A percentile compares a stretch with the other conserved stretches of the same genome.
These are phyloP conservation scores for Daboia siamensis DNA, from an alignment of 2,113 vertebrate genomes.

Conservation along the genomic window DNA sequence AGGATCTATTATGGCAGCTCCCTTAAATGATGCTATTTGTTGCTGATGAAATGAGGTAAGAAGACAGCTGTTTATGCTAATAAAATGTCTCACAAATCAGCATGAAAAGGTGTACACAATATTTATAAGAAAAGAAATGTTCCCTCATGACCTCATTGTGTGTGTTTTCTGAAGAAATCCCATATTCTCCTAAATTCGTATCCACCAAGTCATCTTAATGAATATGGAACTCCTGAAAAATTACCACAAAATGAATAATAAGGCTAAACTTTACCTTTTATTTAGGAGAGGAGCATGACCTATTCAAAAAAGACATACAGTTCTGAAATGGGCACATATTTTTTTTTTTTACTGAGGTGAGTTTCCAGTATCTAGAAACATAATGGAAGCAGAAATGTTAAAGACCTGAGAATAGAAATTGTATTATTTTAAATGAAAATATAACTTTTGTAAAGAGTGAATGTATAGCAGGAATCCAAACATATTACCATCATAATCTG, in stretches of 20 bases:
- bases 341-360: constrained; percentile 27
- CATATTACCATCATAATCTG: not conserved
- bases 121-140: constrained; percentile 54
- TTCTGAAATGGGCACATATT: constrained; percentile 48
- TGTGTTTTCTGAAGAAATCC: constrained; percentile 53
- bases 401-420: not conserved
- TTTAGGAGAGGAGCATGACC: constrained; percentile 42
- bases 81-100: constrained; percentile 61
- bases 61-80: constrained; percentile 67
- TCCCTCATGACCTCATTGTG: constrained; percentile 44
- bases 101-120: constrained; percentile 62
- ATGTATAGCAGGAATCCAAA: not conserved
- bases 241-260: constrained; percentile 40
- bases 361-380: constrained; percentile 16
- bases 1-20: constrained; percentile 51
- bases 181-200: constrained; percentile 39
- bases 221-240: constrained; percentile 50
- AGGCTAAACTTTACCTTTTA: constrained; percentile 43
- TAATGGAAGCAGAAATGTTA: not conserved
- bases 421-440: not conserved
- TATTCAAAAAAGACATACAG: constrained; percentile 56
- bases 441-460: not conserved
- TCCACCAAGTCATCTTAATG: constrained; percentile 56
- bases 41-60: constrained; percentile 49
- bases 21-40: constrained; percentile 41